Evolutionary conservation across 2,888 invertebrate genomes (phyloP).

Genomic region (Lomographa bimaculata): DNA sequence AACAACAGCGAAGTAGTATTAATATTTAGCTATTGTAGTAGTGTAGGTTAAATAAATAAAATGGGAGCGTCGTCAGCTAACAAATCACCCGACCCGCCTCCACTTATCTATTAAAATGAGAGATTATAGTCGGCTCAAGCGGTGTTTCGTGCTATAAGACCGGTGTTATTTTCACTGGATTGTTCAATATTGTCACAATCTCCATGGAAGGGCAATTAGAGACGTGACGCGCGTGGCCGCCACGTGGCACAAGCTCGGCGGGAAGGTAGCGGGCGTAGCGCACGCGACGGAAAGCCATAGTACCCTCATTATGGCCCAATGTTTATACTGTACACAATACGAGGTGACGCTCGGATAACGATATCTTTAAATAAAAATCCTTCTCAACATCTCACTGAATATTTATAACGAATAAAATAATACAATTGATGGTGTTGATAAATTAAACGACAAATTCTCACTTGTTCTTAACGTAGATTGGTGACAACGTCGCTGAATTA

Average conservation of each 20-base stretch:
- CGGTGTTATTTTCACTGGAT: slow-evolving; percentile 82
- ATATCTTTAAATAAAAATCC: slow-evolving; percentile 56
- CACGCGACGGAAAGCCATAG: slow-evolving; percentile 49
- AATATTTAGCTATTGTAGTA: slow-evolving; percentile 24
- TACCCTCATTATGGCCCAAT: slow-evolving; percentile 61
- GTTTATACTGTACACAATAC: slow-evolving; percentile 66
- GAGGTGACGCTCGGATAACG: slow-evolving; percentile 50
- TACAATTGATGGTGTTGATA: slow-evolving; percentile 3
- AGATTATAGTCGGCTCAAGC: slow-evolving; percentile 74
- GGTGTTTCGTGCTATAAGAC: slow-evolving; percentile 55
- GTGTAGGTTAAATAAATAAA: slow-evolving; percentile 39
- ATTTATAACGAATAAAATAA: slow-evolving; percentile 22
- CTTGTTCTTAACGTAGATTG: not conserved
- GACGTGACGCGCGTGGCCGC: slow-evolving; percentile 74
- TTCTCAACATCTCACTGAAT: slow-evolving; percentile 25
- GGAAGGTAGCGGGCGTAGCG: slow-evolving; percentile 38
- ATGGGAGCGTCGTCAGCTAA: slow-evolving; percentile 50
- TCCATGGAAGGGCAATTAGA: slow-evolving; percentile 79
- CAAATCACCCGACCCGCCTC: slow-evolving; percentile 77
- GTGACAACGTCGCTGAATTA: slow-evolving; percentile 51
- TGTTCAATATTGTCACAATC: slow-evolving; percentile 81
- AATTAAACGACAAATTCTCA: not conserved
- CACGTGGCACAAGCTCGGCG: slow-evolving; percentile 58
- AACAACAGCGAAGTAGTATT: slow-evolving; percentile 26
- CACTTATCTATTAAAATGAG: slow-evolving; percentile 83